Evolutionary conservation across 2,888 invertebrate species (phyloP), one percentile per base, ranked within the genome.

Genomic region (Agrochola lota): DNA sequence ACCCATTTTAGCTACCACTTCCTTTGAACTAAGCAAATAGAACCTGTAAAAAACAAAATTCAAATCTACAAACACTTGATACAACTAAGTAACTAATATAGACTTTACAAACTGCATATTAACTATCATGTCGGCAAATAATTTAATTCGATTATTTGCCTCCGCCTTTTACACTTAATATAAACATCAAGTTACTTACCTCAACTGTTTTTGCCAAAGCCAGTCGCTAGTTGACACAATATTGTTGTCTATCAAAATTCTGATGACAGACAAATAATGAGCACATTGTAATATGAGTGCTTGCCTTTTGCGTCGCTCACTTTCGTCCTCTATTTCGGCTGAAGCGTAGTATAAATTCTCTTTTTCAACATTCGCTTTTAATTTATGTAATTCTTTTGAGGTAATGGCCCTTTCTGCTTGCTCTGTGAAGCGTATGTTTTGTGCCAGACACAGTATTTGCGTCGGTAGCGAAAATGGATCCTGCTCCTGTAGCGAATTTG

Each of bases 161-260:
- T 72, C 7, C 9, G 9, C 20, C 43, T 43, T 71, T 63, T 46
- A 40, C n/a, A 59, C 20, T 49, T 17, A 59, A 57, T 63, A 69
- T 70, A 62, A 74, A 74, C 78, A 77, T 78, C n/a, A 71, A 84
- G 64, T 55, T 46, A 74, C 79, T 84, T 93, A 98, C 97, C 99
- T 97, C 68, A 99, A 97, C 93, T 99, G 99, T 94, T 99, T 98
- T 94, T 99, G 98, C 99, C 99, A 99, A 70, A 97, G 96, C 99
- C 99, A 99, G 91, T 99, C 98, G 30, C 95, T 97, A 20, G 97
- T 92, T 84, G 97, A 97, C 52, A 97, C 97, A 0, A 98, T 97
- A 92, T 97, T 97, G 84, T 97, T 97, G 68, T 97, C 97, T 80
- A 99, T 97, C 73, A 99, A 97, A 87, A 97, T 97, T 90, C 98